Conservation (phyloP, 2,113 vertebrate species). For the Pomatostomus ruficeps region DNA sequence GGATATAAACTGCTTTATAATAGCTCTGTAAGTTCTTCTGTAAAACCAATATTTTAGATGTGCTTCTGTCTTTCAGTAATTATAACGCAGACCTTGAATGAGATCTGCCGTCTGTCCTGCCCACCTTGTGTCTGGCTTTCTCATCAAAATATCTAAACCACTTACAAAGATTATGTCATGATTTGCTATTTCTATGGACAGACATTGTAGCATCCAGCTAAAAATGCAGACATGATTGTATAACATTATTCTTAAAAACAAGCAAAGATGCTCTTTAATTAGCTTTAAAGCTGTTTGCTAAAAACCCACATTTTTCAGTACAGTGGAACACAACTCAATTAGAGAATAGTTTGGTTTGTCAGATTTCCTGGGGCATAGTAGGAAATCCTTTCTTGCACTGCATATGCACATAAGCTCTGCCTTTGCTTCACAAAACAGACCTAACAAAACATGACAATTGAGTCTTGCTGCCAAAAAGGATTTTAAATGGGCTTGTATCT, state of each 20-base stretch:
- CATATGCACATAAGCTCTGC: constrained; percentile 36
- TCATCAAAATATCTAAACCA: neutral
- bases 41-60: neutral
- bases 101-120: neutral
- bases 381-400: constrained; percentile 53
- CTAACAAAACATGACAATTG: constrained; percentile 58
- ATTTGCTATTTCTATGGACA: neutral
- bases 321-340: constrained; percentile 36
- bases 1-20: neutral
- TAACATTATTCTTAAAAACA: constrained; percentile 8
- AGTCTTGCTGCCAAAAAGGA: constrained; percentile 26
- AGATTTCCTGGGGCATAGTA: constrained; percentile 60
- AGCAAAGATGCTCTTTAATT: constrained; percentile 23
- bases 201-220: neutral
- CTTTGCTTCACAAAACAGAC: constrained; percentile 50
- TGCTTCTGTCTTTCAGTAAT: neutral
- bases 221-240: neutral
- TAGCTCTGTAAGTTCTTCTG: neutral
- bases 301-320: constrained; percentile 39
- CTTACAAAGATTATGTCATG: neutral
- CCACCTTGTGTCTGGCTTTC: neutral
- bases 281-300: constrained; percentile 9
- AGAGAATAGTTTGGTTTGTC: constrained; percentile 52
- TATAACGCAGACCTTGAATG: neutral
- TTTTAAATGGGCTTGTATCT: constrained; percentile 40